phyloP scores from a whole-genome alignment of 2,888 invertebrate genomes.

The Deilephila porcellus region DNA sequence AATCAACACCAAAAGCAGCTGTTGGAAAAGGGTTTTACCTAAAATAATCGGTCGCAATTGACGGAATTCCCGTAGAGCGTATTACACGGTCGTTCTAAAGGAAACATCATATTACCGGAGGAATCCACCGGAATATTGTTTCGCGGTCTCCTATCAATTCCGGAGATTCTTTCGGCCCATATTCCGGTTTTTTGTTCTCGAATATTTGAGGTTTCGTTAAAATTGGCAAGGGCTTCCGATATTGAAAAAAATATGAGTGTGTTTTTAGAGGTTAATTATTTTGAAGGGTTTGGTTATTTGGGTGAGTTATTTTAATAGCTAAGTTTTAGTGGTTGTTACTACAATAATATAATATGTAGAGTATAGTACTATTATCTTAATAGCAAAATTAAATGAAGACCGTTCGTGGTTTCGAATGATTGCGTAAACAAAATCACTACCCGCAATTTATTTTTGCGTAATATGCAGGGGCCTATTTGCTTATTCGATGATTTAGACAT shows the following conservation, averaged over 20 bases:
- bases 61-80: conserved; percentile 54
- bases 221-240: not conserved
- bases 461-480: too few relatives aligned
- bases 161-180: conserved; percentile 44
- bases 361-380: too few relatives aligned
- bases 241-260: not conserved
- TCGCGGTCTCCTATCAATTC: conserved; percentile 67
- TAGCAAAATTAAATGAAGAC: too few relatives aligned
- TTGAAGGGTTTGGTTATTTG: not conserved
- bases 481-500: too few relatives aligned
- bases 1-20: too few relatives aligned
- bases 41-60: conserved; percentile 61
- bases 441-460: too few relatives aligned
- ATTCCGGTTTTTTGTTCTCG: not conserved
- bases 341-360: too few relatives aligned
- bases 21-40: not conserved
- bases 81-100: conserved; percentile 63
- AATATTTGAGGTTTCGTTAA: conserved; percentile 1
- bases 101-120: conserved; percentile 73
- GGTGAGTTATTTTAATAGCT: not conserved
- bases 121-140: conserved; percentile 68
- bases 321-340: too few relatives aligned
- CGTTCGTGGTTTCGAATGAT: too few relatives aligned
- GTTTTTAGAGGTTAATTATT: not conserved
- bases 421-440: too few relatives aligned